Evolutionary conservation across 2,888 invertebrate species (phyloP).

Genomic region (Microctonus aethiopoides): DNA sequence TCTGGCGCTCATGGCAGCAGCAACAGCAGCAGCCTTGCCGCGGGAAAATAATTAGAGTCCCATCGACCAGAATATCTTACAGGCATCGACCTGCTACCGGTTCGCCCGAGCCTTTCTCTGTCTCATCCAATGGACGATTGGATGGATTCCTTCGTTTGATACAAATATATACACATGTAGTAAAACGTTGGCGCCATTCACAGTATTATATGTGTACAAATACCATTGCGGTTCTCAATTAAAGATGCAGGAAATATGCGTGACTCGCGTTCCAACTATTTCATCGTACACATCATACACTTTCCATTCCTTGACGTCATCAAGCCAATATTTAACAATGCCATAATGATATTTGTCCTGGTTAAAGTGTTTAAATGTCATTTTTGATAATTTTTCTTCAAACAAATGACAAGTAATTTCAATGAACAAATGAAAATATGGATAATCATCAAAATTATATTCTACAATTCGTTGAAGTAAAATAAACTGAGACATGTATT

Average conservation of each 20-base stretch:
- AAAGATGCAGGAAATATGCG: constrained; percentile 4
- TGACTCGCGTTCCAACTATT: constrained; percentile 13
- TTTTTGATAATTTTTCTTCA: not conserved
- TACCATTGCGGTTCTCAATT: constrained; percentile 1
- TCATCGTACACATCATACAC: not conserved
- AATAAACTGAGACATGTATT: not conserved
- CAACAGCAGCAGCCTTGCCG: constrained; percentile 57
- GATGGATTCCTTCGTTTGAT: too few species aligned
- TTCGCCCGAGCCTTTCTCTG: constrained; percentile 29
- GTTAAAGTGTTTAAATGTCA: not conserved
- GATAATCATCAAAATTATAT: too few species aligned
- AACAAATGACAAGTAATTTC: not conserved
- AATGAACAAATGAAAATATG: too few species aligned
- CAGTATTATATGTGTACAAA: too few species aligned
- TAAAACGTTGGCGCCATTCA: constrained; percentile 16
- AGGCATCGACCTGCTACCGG: constrained; percentile 43
- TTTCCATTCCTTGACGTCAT: constrained; percentile 21
- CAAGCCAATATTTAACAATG: not conserved
- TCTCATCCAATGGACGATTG: constrained; percentile 19
- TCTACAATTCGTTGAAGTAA: not conserved
- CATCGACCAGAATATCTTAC: constrained; percentile 51
- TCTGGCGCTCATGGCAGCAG: constrained; percentile 53
- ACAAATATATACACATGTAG: too few species aligned
- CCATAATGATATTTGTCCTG: not conserved
- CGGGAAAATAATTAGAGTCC: constrained; percentile 53